phyloP scores from a whole-genome alignment of 2,797 vertebrate species.

The Darevskia mixta region DNA sequence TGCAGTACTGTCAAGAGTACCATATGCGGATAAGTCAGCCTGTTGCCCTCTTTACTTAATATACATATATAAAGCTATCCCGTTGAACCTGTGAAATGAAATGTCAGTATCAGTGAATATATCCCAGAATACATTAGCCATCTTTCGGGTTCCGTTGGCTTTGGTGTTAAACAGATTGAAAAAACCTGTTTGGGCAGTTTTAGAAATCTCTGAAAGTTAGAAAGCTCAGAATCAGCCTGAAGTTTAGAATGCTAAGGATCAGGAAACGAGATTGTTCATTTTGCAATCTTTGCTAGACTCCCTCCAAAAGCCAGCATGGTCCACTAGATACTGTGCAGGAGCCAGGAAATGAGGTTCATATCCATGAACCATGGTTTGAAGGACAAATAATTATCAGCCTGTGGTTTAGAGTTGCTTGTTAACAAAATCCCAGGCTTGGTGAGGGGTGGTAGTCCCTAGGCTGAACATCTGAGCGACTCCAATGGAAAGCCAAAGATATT shows the following conservation, averaged over 20 bases:
- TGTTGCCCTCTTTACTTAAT: slow-evolving; percentile 63
- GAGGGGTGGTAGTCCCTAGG: neutral
- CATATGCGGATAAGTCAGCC: slow-evolving; percentile 67
- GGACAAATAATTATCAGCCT: neutral
- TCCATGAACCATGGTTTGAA: neutral
- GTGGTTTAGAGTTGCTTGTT: neutral
- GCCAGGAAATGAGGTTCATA: neutral
- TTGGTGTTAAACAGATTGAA: slow-evolving; percentile 26
- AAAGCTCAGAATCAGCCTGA: neutral
- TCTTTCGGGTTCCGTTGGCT: slow-evolving; percentile 48
- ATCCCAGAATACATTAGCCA: slow-evolving; percentile 25
- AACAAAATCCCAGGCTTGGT: neutral
- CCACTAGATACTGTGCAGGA: neutral
- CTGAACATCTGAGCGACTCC: neutral
- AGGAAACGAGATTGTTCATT: neutral
- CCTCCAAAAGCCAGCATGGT: neutral
- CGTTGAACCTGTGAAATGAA: slow-evolving; percentile 59
- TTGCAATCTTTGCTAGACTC: neutral
- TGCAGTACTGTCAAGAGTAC: slow-evolving; percentile 56
- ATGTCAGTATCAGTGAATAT: slow-evolving; percentile 35
- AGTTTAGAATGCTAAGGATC: neutral
- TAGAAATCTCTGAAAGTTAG: slow-evolving; percentile 7
- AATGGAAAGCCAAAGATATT: neutral
- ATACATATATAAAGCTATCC: slow-evolving; percentile 29
- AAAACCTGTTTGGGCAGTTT: neutral